Percentiles rank a stretch among this genome's conserved stretches.
Evolutionary conservation across 1,140 invertebrate species (phyloP).

Genomic region (Oryzaephilus surinamensis): DNA sequence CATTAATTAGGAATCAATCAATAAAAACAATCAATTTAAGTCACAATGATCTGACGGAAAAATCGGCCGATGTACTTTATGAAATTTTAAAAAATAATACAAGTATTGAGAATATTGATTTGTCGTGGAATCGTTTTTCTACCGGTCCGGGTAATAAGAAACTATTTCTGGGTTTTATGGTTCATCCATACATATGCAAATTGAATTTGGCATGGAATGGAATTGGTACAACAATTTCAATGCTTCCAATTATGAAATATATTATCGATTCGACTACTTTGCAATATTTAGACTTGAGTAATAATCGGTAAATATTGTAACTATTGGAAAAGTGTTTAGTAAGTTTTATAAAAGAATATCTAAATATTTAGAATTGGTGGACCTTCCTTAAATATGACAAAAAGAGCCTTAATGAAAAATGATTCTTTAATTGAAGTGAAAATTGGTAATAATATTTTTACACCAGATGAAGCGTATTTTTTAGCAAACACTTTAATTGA

Average conservation of each 20-base stretch:
- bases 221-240: constrained; percentile 11
- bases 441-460: constrained; percentile 37
- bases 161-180: constrained; percentile 11
- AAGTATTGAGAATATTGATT: constrained; percentile 36
- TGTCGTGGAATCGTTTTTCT: constrained; percentile 39
- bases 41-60: constrained; percentile 35
- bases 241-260: constrained; percentile 20
- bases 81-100: constrained; percentile 34
- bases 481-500: constrained; percentile 8
- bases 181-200: constrained; percentile 12
- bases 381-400: constrained; percentile 6
- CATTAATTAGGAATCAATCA: constrained; percentile 29
- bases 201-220: constrained; percentile 27
- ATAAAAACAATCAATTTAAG: constrained; percentile 34
- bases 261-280: constrained; percentile 13
- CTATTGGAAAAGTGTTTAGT: no score
- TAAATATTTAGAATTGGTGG: no score
- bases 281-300: constrained; percentile 22
- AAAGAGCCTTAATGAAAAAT: constrained; percentile 23
- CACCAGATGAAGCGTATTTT: constrained; percentile 30
- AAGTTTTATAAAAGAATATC: no score
- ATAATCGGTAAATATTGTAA: no score
- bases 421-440: constrained; percentile 31
- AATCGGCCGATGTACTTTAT: constrained; percentile 26
- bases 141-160: constrained; percentile 18